phyloP scores from a whole-genome alignment of 2,888 invertebrate species.

The Ganaspis brasiliensis region DNA sequence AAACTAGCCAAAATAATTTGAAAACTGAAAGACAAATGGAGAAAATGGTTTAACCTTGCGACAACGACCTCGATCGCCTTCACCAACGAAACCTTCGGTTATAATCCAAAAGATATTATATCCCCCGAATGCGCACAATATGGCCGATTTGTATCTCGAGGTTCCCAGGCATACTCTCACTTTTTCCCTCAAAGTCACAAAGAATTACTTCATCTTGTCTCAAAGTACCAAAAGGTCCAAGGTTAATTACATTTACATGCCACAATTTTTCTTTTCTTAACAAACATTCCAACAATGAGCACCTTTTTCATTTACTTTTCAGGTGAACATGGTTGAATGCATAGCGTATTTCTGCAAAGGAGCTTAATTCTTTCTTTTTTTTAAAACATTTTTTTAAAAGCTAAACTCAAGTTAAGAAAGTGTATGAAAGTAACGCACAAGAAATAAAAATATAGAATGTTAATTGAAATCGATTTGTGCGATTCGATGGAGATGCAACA shows the following conservation, averaged over 20 bases:
- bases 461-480: too few species aligned
- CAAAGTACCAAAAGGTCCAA: slow-evolving; percentile 16
- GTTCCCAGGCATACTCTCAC: slow-evolving; percentile 61
- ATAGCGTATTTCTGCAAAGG: too few species aligned
- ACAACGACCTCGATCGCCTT: slow-evolving; percentile 78
- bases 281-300: not conserved
- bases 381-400: too few species aligned
- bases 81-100: slow-evolving; percentile 68
- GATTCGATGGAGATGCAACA: too few species aligned
- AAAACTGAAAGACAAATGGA: slow-evolving; percentile 60
- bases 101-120: slow-evolving; percentile 63
- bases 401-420: too few species aligned
- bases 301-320: too few species aligned
- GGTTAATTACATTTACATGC: slow-evolving; percentile 19
- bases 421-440: too few species aligned
- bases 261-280: not conserved
- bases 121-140: slow-evolving; percentile 57
- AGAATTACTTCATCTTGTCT: slow-evolving; percentile 31
- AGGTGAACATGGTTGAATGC: too few species aligned
- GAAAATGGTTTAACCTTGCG: slow-evolving; percentile 77
- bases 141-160: slow-evolving; percentile 38
- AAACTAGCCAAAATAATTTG: too few species aligned
- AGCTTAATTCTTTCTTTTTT: too few species aligned
- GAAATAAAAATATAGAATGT: too few species aligned
- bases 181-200: slow-evolving; percentile 54